Evolutionary conservation across 2,113 vertebrate species (phyloP), one percentile per base, ranked within the genome.

Genomic region (Myodes glareolus): DNA sequence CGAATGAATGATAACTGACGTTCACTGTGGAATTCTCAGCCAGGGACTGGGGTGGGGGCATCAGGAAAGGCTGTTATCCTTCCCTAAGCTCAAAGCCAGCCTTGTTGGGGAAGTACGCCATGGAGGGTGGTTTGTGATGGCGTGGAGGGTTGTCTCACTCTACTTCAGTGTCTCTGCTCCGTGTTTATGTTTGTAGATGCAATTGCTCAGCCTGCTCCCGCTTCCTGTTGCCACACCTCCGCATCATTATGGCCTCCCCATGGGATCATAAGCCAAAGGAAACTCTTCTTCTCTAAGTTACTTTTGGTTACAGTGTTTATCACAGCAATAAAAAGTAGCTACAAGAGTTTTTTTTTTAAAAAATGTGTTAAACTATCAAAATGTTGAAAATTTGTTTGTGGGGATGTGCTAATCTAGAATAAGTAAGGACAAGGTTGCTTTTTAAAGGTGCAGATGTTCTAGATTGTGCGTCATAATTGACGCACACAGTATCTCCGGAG

Each of bases 1-100:
- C 0, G 16, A 61, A 7, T 33, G 36, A 52, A 16, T n/a, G n/a
- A 5, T 1, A 11, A 27, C 5, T 17, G 29, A 13, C 3, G 8
- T 11, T 70, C 33, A 16, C 25, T 12, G 7, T 21, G 0, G 94
- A 39, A 3, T 6, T 39, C 94, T 61, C 6, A 50, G 73, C 63
- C 33, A 33, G 58, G 19, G 58, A 0, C 58, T 21, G 58, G 58
- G 58, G 58, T 16, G 45, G 55, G 33, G 29, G 39, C 8, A 2
- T 33, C 3, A 65, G 82, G 65, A 47, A 50, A 70, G 47, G 78
- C 10, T 2, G 70, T 19, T 5, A 27, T 36, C 82, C 27, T 29
- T 31, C 39, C 39, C 58, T 9, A 33, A 31, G 3, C 25, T 33
- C 27, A 21, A 16, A 45, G 1, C 27, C 58, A 67, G 16, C 82